Percentiles rank a stretch among this genome's conserved stretches.
Conservation (phyloP, 2,113 vertebrate genomes). For the Elaphurus davidianus region DNA sequence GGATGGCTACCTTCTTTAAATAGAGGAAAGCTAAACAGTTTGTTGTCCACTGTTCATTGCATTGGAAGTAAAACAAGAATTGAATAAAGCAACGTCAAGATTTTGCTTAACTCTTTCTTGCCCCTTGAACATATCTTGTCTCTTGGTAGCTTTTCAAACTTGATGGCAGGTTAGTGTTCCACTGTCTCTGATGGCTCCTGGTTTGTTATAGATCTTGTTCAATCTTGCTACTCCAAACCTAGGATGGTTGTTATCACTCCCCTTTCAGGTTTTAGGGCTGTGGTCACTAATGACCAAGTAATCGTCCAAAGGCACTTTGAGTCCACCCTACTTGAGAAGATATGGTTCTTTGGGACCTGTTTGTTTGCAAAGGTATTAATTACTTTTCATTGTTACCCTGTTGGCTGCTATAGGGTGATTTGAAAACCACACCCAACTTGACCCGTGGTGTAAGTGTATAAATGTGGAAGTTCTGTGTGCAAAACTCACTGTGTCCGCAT, state of each 20-base stretch:
- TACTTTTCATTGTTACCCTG: constrained; percentile 81
- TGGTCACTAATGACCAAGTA: constrained; percentile 73
- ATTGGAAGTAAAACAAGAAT: constrained; percentile 61
- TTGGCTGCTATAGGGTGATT: constrained; percentile 79
- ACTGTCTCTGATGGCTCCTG: constrained; percentile 62
- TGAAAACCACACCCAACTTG: constrained; percentile 79
- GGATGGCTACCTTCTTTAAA: constrained; percentile 69
- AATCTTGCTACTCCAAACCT: constrained; percentile 71
- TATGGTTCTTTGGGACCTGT: constrained; percentile 74
- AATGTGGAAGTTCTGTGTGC: constrained; percentile 80
- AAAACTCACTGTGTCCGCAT: constrained; percentile 76
- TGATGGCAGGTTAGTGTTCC: constrained; percentile 44
- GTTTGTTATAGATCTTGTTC: constrained; percentile 73
- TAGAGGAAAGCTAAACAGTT: constrained; percentile 64
- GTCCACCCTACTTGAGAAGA: constrained; percentile 75
- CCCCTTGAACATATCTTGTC: constrained; percentile 76
- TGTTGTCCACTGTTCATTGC: constrained; percentile 54
- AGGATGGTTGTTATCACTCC: constrained; percentile 62
- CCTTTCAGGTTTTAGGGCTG: constrained; percentile 75
- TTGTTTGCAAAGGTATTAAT: constrained; percentile 77
- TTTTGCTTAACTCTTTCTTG: constrained; percentile 69
- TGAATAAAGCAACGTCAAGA: constrained; percentile 63
- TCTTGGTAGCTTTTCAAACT: constrained; percentile 69
- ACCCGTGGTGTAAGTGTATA: constrained; percentile 77
- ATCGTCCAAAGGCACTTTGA: constrained; percentile 81